Base-by-base conservation (phyloP, 2,797 vertebrate species). In the Aplochiton taeniatus region DNA sequence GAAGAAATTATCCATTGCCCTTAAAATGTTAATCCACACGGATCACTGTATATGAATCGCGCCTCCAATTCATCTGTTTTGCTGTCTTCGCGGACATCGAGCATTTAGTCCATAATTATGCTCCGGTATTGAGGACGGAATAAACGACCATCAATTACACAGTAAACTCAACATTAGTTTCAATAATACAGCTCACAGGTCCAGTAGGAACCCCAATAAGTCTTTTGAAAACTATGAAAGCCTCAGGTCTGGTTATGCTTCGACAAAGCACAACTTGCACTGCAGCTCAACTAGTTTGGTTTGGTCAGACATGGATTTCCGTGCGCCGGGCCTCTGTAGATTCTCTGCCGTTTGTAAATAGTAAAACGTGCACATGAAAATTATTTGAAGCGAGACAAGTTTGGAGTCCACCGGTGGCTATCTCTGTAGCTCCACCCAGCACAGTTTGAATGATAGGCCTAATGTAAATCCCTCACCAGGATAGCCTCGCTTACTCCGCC, bases 1-100 rank as follows among this genome's bases (percentile, higher is more conserved):
- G 79, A 95, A 94, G 90, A 94, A 95, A 75, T 89, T 92, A 61
- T 94, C 94, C 94, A 95, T 95, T 52, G 73, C 74, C 78, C 84
- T 78, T 58, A 60, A 83, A 72, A 66, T 14, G 72, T 64, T 70
- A 84, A 78, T 82, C 84, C 87, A 70, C 11, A 70, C 41, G 81
- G 87, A 79, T 77, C 65, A 66, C 69, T 59, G 77, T 46, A 63
- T 60, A 81, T 58, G 61, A 60, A 49, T 63, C 67, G 16, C 70
- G 64, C 69, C 52, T 56, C 78, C 69, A 9, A 65, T 77, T 78
- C 88, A 81, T 84, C 85, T 79, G 88, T 81, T 74, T 81, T 68
- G 69, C 70, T 82, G 68, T n/a, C 68, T 52, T 59, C 47, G 19
- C 60, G 11, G 56, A 58, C 69, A 47, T 65, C 53, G 62, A 58